phyloP scores from a whole-genome alignment of 2,797 vertebrate genomes.

The Brachymystax lenok region DNA sequence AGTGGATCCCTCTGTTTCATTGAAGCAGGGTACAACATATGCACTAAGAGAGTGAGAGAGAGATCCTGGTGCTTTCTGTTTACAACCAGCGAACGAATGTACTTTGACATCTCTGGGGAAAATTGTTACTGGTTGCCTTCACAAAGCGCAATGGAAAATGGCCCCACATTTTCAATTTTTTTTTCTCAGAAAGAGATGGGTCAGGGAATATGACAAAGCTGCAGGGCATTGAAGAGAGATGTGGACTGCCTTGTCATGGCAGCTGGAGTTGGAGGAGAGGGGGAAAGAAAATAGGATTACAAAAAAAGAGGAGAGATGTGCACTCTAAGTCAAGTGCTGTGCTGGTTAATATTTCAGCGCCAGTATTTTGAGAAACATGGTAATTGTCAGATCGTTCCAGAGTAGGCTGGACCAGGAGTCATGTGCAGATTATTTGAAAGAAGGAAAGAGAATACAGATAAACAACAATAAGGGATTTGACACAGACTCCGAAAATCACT shows the following conservation, averaged over 20 bases:
- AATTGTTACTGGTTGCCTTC: constrained; percentile 71
- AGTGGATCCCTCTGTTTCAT: constrained; percentile 55
- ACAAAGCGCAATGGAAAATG: constrained; percentile 66
- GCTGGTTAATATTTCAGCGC: constrained; percentile 59
- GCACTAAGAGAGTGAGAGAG: constrained; percentile 1
- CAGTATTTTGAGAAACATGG: constrained; percentile 39
- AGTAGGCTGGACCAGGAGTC: neutral
- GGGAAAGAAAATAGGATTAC: constrained; percentile 38
- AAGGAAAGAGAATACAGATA: constrained; percentile 1
- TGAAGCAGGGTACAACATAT: constrained; percentile 61
- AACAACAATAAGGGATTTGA: constrained; percentile 8
- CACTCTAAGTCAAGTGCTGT: constrained; percentile 49
- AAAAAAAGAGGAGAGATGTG: constrained; percentile 43
- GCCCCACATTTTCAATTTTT: constrained; percentile 31
- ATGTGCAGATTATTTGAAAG: constrained; percentile 25
- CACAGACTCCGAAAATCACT: neutral
- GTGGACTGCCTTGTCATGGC: constrained; percentile 26
- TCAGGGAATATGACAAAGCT: constrained; percentile 67
- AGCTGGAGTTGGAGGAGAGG: constrained; percentile 16
- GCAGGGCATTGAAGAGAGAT: constrained; percentile 51
- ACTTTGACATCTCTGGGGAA: constrained; percentile 72
- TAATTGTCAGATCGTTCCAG: constrained; percentile 36
- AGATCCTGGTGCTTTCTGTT: constrained; percentile 58
- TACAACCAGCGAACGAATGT: constrained; percentile 65
- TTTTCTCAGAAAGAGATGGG: constrained; percentile 51